These are phyloP conservation scores for Nyleta sp. DNA, from an alignment of 2,888 invertebrate genomes.

Conservation along the genomic window DNA sequence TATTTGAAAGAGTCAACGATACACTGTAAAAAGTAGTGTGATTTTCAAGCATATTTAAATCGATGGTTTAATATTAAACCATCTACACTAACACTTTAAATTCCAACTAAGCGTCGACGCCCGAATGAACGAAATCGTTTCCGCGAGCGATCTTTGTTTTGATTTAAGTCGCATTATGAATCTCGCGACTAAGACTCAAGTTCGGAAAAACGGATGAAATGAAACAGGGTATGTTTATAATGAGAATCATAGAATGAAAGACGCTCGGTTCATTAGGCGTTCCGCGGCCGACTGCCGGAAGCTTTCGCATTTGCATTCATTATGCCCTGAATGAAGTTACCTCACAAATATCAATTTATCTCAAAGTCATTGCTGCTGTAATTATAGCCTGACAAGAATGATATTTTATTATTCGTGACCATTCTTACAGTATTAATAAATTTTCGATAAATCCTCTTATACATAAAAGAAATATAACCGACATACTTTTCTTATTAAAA, in stretches of 20 bases:
- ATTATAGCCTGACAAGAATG: conserved; percentile 36
- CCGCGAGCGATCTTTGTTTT: conserved; percentile 8
- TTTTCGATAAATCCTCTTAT: too few relatives aligned
- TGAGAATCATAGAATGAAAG: conserved; percentile 52
- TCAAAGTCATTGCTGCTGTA: conserved; percentile 31
- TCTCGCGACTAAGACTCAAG: conserved; percentile 20
- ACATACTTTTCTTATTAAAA: too few relatives aligned
- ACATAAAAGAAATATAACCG: too few relatives aligned
- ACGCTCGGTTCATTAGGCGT: conserved; percentile 47
- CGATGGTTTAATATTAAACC: too few relatives aligned
- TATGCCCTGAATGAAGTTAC: conserved; percentile 38
- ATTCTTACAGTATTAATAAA: too few relatives aligned
- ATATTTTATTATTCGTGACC: conserved; percentile 30
- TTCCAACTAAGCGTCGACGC: too few relatives aligned
- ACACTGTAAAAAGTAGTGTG: too few relatives aligned
- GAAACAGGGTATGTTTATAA: conserved; percentile 43
- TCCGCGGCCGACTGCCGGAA: conserved; percentile 39
- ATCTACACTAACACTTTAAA: too few relatives aligned
- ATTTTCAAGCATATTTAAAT: too few relatives aligned
- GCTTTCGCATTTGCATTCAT: conserved; percentile 47
- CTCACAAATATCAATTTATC: conserved; percentile 40
- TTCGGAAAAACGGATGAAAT: conserved; percentile 29
- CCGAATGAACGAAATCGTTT: background rate
- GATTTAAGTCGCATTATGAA: conserved; percentile 16
- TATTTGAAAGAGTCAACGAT: too few relatives aligned